phyloP scores from a whole-genome alignment of 1,140 invertebrate species.

The Notospermus geniculatus region DNA sequence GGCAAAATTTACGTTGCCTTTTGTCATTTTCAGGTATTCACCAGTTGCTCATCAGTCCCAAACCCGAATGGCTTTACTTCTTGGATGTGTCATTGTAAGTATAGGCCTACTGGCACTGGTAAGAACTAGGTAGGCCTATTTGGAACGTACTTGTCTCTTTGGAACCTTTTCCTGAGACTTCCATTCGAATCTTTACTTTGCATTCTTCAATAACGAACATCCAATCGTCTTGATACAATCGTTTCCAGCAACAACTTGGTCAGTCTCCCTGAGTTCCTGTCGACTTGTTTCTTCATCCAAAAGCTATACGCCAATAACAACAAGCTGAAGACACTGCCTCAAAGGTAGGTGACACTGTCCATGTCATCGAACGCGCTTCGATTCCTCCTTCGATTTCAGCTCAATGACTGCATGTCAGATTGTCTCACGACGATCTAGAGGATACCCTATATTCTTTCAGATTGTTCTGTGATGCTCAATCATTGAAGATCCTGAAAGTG shows the following conservation, averaged over 20 bases:
- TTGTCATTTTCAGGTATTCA: slow-evolving; percentile 39
- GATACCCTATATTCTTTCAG: slow-evolving; percentile 24
- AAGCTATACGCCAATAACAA: slow-evolving; percentile 49
- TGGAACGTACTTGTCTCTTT: too few species aligned
- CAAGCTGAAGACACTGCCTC: slow-evolving; percentile 39
- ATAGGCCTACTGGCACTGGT: neutral
- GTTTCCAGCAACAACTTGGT: slow-evolving; percentile 47
- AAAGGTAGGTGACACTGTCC: slow-evolving; percentile 31
- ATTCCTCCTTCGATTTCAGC: too few species aligned
- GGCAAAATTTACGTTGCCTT: too few species aligned
- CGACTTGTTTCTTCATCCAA: slow-evolving; percentile 52
- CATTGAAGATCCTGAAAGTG: slow-evolving; percentile 41
- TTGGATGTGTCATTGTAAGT: slow-evolving; percentile 51
- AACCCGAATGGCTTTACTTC: slow-evolving; percentile 51
- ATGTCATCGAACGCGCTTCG: too few species aligned
- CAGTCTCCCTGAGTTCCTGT: slow-evolving; percentile 42
- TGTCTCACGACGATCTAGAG: too few species aligned
- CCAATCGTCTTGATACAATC: slow-evolving; percentile 21
- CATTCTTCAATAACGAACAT: too few species aligned
- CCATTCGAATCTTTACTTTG: too few species aligned
- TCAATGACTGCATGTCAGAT: neutral
- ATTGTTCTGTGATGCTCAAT: slow-evolving; percentile 41
- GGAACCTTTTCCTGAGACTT: too few species aligned
- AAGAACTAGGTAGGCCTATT: too few species aligned
- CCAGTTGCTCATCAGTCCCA: slow-evolving; percentile 45